Percentiles rank a stretch among this genome's conserved stretches.
phyloP scores from a whole-genome alignment of 2,888 invertebrate genomes.

The Automeris io region DNA sequence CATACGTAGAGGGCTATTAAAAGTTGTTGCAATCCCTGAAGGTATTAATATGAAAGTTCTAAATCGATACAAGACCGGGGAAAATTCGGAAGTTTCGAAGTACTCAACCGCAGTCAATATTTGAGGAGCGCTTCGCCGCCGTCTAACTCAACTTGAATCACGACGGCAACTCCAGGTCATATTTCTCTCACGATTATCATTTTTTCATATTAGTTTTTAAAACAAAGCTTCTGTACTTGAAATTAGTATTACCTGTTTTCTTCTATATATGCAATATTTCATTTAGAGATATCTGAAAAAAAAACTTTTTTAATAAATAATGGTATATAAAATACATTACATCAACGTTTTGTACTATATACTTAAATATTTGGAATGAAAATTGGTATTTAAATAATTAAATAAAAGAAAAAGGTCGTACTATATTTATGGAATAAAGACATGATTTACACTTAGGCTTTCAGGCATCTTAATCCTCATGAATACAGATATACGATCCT shows the following conservation, averaged over 20 bases:
- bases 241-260: too few relatives aligned
- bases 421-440: too few relatives aligned
- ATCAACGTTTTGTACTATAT: too few relatives aligned
- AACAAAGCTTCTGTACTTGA: too few relatives aligned
- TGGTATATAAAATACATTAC: too few relatives aligned
- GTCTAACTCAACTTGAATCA: slow-evolving; percentile 33
- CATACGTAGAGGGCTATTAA: slow-evolving; percentile 24
- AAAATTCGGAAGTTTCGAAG: slow-evolving; percentile 34
- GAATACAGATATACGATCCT: slow-evolving; percentile 31
- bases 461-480: slow-evolving; percentile 14
- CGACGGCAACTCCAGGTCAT: slow-evolving; percentile 38
- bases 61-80: slow-evolving; percentile 24
- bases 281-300: too few relatives aligned
- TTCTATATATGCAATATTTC: too few relatives aligned
- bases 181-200: slow-evolving; percentile 41
- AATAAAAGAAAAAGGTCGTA: not conserved
- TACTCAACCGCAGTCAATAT: slow-evolving; percentile 46
- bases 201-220: too few relatives aligned
- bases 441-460: too few relatives aligned
- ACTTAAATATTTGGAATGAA: too few relatives aligned
- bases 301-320: too few relatives aligned
- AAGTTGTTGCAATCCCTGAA: slow-evolving; percentile 25
- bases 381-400: not conserved
- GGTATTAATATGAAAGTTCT: slow-evolving; percentile 27
- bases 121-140: slow-evolving; percentile 39